Base-by-base conservation (phyloP, 2,797 vertebrate species). In the Arrhamphus sclerolepis region DNA sequence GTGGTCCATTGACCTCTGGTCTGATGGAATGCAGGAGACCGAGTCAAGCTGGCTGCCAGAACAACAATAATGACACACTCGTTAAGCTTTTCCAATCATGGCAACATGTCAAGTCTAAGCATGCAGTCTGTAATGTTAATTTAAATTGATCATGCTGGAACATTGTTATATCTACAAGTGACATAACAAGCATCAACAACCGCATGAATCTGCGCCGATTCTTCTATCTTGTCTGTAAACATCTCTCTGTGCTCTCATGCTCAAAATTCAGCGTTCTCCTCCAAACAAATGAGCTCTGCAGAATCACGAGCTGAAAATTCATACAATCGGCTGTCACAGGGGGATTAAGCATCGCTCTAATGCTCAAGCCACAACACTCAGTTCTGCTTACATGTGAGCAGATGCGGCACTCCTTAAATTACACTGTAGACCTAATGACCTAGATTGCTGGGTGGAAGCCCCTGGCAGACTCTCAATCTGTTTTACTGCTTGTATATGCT, bases 361-460 rank as follows among this genome's bases (percentile, higher is more conserved):
- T 65, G 81, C 80, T 62, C 10, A 17, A 75, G 72, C 84, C 66
- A 73, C 82, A 82, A 77, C 79, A 66, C 66, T 60, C 62, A 24
- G 68, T 49, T 62, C 77, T 66, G 82, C 74, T 80, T 75, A 65
- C 81, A 82, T 81, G 77, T 61, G 82, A 90, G 84, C 89, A 86
- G 88, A 89, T 90, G 89, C 87, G 87, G 72, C 48, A 53, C 82
- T 86, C 78, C 82, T 89, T 81, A 86, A 86, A 88, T 89, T 85
- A 87, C 87, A 83, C 81, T 77, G 83, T 67, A 90, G 90, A 90
- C 90, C 87, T 89, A 91, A 90, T 92, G 90, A 92, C 89, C 91
- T 80, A 91, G 80, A 91, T 91, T 85, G 70, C 77, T 53, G 77
- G 41, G 76, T 69, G 77, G 79, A 72, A 76, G 73, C 62, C 55